Evolutionary conservation across 2,797 vertebrate genomes (phyloP).

Genomic region (Danio aesculapii): DNA sequence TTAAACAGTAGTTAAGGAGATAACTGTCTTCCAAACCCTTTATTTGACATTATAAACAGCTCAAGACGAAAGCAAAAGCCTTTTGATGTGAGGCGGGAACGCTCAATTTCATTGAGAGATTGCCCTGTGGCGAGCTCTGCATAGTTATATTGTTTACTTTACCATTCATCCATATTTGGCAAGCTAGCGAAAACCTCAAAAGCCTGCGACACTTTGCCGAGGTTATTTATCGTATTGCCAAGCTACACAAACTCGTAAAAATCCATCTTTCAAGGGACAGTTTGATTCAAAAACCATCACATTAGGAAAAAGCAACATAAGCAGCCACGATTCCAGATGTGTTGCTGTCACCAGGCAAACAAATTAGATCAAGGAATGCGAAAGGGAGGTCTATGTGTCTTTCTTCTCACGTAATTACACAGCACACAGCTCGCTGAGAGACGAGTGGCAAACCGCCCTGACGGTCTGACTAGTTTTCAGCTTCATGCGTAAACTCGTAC

Average conservation of each 20-base stretch:
- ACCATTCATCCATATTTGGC: conserved; percentile 79
- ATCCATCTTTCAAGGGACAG: conserved; percentile 67
- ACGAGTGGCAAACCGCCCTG: conserved; percentile 46
- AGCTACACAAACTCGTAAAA: conserved; percentile 75
- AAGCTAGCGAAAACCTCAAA: conserved; percentile 68
- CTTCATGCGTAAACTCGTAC: conserved; percentile 36
- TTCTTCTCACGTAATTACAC: conserved; percentile 56
- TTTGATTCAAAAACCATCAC: conserved; percentile 71
- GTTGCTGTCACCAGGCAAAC: conserved; percentile 71
- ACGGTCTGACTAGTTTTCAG: conserved; percentile 44
- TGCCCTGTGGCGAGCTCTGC: conserved; percentile 69
- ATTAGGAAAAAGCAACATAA: conserved; percentile 63
- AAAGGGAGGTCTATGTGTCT: conserved; percentile 55
- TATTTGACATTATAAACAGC: conserved; percentile 76
- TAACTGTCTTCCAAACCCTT: conserved; percentile 67
- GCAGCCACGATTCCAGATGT: conserved; percentile 73
- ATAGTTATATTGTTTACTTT: conserved; percentile 79
- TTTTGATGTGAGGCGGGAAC: conserved; percentile 67
- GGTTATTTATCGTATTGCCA: conserved; percentile 74
- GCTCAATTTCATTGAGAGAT: conserved; percentile 75
- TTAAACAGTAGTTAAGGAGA: conserved; percentile 71
- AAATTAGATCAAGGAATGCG: conserved; percentile 64
- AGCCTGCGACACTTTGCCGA: conserved; percentile 73
- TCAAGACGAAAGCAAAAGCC: conserved; percentile 66
- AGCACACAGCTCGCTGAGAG: conserved; percentile 47